Evolutionary conservation across 2,113 vertebrate genomes (phyloP).

Genomic region (Chunga burmeisteri): DNA sequence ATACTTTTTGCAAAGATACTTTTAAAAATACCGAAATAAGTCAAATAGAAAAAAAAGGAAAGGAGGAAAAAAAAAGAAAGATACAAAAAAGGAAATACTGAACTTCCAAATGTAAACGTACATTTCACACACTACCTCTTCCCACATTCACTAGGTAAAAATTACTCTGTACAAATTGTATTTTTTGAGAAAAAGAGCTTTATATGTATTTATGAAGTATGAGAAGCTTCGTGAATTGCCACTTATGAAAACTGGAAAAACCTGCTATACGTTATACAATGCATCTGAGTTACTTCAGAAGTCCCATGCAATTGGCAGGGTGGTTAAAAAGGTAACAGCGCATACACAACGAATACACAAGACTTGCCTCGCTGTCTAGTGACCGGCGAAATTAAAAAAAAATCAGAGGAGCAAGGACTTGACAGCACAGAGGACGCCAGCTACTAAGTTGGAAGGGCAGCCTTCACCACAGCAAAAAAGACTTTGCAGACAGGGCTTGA

Average conservation of each 20-base stretch:
- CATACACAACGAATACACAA: accelerated
- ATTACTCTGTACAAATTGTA: not conserved
- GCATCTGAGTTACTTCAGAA: accelerated
- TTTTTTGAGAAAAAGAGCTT: not conserved
- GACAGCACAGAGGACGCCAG: not conserved
- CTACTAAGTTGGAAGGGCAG: accelerated
- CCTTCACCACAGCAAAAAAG: no score
- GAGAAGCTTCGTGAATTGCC: not conserved
- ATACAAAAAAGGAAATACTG: not conserved
- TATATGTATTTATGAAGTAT: accelerated
- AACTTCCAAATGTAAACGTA: not conserved
- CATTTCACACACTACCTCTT: not conserved
- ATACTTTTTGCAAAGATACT: not conserved
- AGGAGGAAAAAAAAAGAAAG: no score
- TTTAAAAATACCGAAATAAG: not conserved
- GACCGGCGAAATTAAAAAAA: not conserved
- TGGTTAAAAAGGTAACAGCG: not conserved
- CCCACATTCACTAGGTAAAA: not conserved
- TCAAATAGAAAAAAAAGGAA: not conserved
- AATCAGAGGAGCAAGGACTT: not conserved
- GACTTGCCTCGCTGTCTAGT: not conserved
- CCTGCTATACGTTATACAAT: accelerated
- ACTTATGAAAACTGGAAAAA: accelerated
- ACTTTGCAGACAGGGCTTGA: not conserved
- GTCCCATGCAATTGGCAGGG: accelerated